These are phyloP conservation scores for Pseudorasbora parva DNA, from an alignment of 2,113 vertebrate genomes.

Conservation along the genomic window DNA sequence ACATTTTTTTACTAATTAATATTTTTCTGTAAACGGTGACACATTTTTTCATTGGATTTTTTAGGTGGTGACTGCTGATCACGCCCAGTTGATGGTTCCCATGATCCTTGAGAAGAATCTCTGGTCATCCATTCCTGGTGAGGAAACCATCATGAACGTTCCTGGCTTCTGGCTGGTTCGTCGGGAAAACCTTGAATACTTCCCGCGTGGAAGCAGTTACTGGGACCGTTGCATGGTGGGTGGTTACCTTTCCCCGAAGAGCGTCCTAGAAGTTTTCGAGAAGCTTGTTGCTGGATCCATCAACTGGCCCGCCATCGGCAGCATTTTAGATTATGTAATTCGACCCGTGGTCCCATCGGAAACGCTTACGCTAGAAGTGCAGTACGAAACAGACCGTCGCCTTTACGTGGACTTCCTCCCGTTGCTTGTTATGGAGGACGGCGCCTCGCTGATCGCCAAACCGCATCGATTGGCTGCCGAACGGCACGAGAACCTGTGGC, in stretches of 20 bases:
- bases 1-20: too few species aligned
- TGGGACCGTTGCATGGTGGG: constrained; percentile 99
- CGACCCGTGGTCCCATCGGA: constrained; percentile 89
- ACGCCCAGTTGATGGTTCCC: constrained; percentile 96
- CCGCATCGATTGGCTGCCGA: constrained; percentile 85
- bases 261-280: constrained; percentile 90
- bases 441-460: constrained; percentile 85
- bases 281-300: constrained; percentile 93
- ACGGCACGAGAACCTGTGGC: constrained; percentile 91
- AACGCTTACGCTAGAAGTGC: constrained; percentile 91
- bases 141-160: constrained; percentile 97
- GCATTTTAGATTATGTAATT: constrained; percentile 92
- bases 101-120: constrained; percentile 93
- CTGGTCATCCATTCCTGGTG: constrained; percentile 92
- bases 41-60: neutral
- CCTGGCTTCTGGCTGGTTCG: constrained; percentile 96
- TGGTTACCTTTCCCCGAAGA: constrained; percentile 94
- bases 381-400: constrained; percentile 85
- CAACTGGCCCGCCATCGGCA: constrained; percentile 98
- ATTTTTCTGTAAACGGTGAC: too few species aligned
- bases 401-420: constrained; percentile 94
- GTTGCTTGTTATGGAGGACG: constrained; percentile 87
- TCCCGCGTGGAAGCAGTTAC: constrained; percentile 94
- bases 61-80: constrained; percentile 94
- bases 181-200: constrained; percentile 96